A percentile compares a stretch with the other conserved stretches of the same genome.
Evolutionary conservation across 2,888 invertebrate species (phyloP).

Genomic region (Unio delphinus): DNA sequence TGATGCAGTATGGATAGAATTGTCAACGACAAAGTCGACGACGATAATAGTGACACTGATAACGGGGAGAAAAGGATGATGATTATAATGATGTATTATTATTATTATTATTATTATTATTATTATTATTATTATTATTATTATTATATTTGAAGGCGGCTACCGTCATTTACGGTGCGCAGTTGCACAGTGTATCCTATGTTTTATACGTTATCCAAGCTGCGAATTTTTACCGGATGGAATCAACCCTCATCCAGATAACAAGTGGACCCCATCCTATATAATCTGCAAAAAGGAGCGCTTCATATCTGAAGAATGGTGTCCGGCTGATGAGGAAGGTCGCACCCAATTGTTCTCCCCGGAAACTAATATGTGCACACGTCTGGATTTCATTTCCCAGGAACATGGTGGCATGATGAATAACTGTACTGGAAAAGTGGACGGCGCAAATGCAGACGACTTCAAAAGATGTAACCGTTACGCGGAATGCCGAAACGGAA

Average conservation of each 20-base stretch:
- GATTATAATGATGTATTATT: too few relatives aligned
- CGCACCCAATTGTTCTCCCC: background rate
- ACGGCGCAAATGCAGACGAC: constrained; percentile 25
- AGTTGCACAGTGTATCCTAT: constrained; percentile 1
- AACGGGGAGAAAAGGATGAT: too few relatives aligned
- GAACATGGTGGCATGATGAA: background rate
- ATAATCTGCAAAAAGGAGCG: background rate
- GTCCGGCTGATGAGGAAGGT: background rate
- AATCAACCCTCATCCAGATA: background rate
- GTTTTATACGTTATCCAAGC: background rate
- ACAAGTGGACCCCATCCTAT: background rate
- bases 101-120: too few relatives aligned
- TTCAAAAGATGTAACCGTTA: constrained; percentile 48
- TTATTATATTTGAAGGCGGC: background rate
- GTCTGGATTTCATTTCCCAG: background rate
- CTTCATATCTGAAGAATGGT: constrained; percentile 7
- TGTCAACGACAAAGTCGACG: too few relatives aligned
- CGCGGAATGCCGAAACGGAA: constrained; percentile 34
- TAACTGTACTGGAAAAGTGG: background rate
- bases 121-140: too few relatives aligned
- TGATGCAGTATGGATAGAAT: too few relatives aligned
- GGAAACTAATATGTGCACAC: background rate
- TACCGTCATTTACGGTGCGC: background rate
- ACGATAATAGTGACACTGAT: too few relatives aligned
- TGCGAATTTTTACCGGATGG: background rate